These are phyloP conservation scores for Apotomis turbidana DNA, from an alignment of 2,888 invertebrate genomes.

Conservation along the genomic window DNA sequence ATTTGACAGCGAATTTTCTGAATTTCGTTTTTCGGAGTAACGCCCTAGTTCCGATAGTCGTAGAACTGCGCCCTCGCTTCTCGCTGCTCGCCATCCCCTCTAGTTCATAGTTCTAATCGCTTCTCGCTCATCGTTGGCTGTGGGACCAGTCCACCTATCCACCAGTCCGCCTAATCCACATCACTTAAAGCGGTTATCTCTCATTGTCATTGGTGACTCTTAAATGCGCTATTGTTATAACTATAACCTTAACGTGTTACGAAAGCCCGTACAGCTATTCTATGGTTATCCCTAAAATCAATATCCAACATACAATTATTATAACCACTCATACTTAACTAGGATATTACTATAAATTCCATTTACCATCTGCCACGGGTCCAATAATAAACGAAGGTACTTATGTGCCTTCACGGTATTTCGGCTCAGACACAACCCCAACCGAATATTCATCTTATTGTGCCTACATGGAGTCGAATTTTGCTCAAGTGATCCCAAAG, in stretches of 20 bases:
- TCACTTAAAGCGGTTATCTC: too few species aligned
- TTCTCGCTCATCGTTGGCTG: too few species aligned
- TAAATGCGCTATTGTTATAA: neutral
- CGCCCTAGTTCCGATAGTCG: too few species aligned
- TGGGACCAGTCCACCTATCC: too few species aligned
- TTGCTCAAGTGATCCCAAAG: neutral
- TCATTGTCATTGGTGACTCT: too few species aligned
- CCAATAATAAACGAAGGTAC: slow-evolving; percentile 34
- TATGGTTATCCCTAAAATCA: slow-evolving; percentile 21
- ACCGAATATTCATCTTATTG: neutral
- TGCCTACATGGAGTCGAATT: neutral
- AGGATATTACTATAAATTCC: slow-evolving; percentile 35
- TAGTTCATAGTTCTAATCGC: too few species aligned
- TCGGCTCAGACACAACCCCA: neutral
- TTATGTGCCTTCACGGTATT: slow-evolving; percentile 14
- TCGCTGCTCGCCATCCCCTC: too few species aligned
- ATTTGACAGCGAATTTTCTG: too few species aligned
- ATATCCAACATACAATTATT: slow-evolving; percentile 20
- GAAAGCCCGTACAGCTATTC: neutral
- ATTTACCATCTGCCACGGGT: slow-evolving; percentile 31
- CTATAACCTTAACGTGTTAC: too few species aligned
- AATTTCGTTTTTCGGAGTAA: too few species aligned
- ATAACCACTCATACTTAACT: slow-evolving; percentile 23
- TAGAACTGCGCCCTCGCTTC: too few species aligned
- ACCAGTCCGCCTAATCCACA: too few species aligned